Base-by-base conservation (phyloP, 2,797 vertebrate genomes). In the Galago senegalensis region DNA sequence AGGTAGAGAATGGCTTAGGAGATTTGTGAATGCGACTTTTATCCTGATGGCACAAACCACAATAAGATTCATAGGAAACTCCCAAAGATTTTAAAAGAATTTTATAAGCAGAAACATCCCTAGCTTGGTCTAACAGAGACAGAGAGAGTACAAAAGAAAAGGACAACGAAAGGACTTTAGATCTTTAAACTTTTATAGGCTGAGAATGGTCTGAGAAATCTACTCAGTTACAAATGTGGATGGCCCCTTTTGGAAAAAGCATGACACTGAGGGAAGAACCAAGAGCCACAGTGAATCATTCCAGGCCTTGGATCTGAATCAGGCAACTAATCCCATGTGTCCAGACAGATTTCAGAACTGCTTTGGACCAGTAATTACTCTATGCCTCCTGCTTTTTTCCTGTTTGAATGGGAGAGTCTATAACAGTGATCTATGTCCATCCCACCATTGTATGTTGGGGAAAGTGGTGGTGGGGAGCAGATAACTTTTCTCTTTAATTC, bases 61-160 rank as follows among this genome's bases (percentile, higher is more conserved):
- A 86, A 0, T 82, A 65, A 82, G 31, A 95, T 77, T 89, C 61
- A 82, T 29, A 89, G 75, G 67, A 81, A 23, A 8, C 27, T 81
- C 43, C 34, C 43, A 53, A 31, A 82, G 25, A 2, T 77, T 87
- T 89, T 72, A 72, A 82, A 76, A 89, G 58, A 94, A 93, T n/a
- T 76, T 25, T 90, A 65, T 17, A 82, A 76, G n/a, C 7, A 56
- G 76, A 91, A 87, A 87, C 34, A 79, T 34, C 31, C 77, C 27
- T 8, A 49, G 21, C 27, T 79, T 73, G 13, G 40, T 83, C 10
- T 40, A 49, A 67, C 67, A 88, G 63, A 93, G 58, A 72, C 3
- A n/a, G 56, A 86, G n/a, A 69, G 82, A 56, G 8, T 69, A 16
- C 14, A 18, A 10, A 49, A 13, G 46, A 37, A 49, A 70, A 31